phyloP scores from a whole-genome alignment of 2,113 vertebrate genomes.

The Chloebia gouldiae region DNA sequence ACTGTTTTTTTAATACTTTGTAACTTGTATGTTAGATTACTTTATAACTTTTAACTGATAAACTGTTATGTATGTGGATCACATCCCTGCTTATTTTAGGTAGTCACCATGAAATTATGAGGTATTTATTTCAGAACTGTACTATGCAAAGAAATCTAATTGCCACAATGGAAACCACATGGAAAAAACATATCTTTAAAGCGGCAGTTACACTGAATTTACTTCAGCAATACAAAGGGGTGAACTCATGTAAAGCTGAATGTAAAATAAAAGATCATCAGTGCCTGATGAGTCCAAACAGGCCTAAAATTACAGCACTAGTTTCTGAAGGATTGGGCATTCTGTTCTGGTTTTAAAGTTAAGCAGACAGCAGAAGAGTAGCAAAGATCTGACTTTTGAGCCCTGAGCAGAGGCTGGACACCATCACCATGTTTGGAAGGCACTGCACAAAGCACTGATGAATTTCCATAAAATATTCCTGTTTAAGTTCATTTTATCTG shows the following conservation, averaged over 20 bases:
- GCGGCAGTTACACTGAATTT: background rate
- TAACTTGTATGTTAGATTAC: background rate
- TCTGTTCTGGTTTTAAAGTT: background rate
- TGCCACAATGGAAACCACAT: background rate
- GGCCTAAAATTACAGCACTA: background rate
- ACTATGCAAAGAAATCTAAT: background rate
- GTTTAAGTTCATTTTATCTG: background rate
- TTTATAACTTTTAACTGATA: background rate
- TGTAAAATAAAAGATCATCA: background rate
- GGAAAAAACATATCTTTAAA: background rate
- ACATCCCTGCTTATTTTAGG: background rate
- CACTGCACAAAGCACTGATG: background rate
- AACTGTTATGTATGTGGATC: background rate
- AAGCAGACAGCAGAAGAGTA: background rate
- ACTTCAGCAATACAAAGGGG: background rate
- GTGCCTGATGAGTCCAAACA: background rate
- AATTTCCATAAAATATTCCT: background rate
- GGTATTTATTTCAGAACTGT: background rate
- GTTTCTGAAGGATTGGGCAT: background rate
- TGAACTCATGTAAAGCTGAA: background rate
- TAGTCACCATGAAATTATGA: background rate
- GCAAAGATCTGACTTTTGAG: background rate
- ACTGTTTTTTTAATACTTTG: background rate
- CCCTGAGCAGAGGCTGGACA: background rate
- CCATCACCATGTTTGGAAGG: rapidly evolving